Evolutionary conservation across 2,797 vertebrate genomes (phyloP).

Genomic region (Falco naumanni): DNA sequence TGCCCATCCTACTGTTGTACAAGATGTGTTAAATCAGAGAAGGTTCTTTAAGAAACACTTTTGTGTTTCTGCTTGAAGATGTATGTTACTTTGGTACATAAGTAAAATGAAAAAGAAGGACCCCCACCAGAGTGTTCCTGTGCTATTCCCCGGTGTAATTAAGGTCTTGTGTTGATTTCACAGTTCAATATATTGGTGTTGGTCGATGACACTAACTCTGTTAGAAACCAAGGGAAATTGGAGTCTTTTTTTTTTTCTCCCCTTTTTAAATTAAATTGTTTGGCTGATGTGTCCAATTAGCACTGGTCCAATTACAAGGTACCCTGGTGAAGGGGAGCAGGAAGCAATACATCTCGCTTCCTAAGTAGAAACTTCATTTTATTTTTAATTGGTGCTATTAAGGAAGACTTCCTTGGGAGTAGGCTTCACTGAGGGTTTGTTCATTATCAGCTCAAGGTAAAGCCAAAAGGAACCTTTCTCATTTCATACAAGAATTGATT

Average conservation of each 20-base stretch:
- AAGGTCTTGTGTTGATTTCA: neutral
- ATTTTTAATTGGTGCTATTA: conserved; percentile 47
- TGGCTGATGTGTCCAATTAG: conserved; percentile 17
- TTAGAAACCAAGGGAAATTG: conserved; percentile 22
- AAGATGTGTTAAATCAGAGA: neutral
- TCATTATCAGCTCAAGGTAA: conserved; percentile 66
- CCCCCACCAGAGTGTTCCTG: neutral
- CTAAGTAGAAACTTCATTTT: conserved; percentile 13
- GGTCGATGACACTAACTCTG: neutral
- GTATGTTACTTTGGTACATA: neutral
- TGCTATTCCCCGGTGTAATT: neutral
- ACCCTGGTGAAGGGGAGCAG: neutral
- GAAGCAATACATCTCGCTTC: conserved; percentile 16
- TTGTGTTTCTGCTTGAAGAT: neutral
- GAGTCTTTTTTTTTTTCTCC: neutral
- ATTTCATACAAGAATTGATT: conserved; percentile 52
- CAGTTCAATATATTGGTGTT: neutral
- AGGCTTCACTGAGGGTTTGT: neutral
- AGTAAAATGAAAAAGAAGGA: neutral
- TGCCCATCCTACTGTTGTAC: neutral
- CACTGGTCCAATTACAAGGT: conserved; percentile 33
- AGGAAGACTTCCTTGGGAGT: conserved; percentile 9
- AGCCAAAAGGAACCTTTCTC: conserved; percentile 1
- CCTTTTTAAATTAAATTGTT: conserved; percentile 17
- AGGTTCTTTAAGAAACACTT: neutral